These are phyloP conservation scores for Falco cherrug DNA, from an alignment of 2,797 vertebrate genomes.

Conservation along the genomic window DNA sequence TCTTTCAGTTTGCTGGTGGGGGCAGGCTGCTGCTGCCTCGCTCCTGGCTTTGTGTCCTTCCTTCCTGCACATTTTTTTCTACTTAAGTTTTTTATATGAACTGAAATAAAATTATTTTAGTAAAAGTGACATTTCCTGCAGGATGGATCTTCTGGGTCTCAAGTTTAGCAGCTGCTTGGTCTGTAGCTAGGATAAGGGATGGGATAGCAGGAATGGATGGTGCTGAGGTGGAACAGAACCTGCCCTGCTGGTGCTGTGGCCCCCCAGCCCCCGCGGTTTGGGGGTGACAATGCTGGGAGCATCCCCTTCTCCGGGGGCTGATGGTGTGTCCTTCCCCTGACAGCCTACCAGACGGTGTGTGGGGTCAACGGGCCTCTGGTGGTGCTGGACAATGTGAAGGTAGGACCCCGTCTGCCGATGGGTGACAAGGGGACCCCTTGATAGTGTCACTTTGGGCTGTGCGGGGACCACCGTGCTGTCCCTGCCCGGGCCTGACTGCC, in stretches of 20 bases:
- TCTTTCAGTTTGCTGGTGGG: not conserved
- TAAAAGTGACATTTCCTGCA: not conserved
- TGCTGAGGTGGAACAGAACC: not conserved
- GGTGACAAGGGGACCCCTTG: not conserved
- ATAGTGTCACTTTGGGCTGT: not conserved
- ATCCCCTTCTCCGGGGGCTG: not conserved
- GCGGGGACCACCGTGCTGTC: not conserved
- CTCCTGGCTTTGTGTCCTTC: not conserved
- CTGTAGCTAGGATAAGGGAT: not conserved
- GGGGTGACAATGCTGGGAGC: not conserved
- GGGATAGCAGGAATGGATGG: not conserved
- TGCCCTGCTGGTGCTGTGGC: not conserved
- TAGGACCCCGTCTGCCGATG: not conserved
- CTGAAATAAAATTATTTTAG: not conserved
- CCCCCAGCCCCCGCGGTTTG: accelerated
- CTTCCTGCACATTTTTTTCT: not conserved
- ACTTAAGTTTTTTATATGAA: not conserved
- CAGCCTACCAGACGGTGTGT: conserved; percentile 80
- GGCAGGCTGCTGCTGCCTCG: not conserved
- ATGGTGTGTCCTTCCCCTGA: not conserved
- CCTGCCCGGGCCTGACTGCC: not conserved
- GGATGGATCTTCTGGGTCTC: not conserved
- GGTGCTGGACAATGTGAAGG: conserved; percentile 84
- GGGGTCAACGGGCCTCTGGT: conserved; percentile 81
- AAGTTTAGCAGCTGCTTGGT: not conserved